These are phyloP conservation scores for Polia nebulosa DNA, from an alignment of 2,888 invertebrate genomes.

Conservation along the genomic window DNA sequence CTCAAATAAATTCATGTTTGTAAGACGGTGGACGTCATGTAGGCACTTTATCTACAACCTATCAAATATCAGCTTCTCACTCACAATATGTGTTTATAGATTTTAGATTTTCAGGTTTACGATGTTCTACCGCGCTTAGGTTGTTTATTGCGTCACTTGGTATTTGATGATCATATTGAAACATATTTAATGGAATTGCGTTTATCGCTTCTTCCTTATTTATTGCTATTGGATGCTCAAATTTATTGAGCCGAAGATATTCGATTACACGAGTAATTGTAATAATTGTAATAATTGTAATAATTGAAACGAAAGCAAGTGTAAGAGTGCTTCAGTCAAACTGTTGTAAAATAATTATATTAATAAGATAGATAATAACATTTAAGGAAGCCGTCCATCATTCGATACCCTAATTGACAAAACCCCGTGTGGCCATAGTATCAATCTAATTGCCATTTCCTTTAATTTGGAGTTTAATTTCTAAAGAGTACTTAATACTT, in stretches of 20 bases:
- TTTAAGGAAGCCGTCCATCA: conserved; percentile 61
- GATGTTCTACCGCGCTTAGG: conserved; percentile 19
- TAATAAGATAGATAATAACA: conserved; percentile 45
- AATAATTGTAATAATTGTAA: conserved; percentile 17
- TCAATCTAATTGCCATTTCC: conserved; percentile 60
- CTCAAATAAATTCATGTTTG: conserved; percentile 77
- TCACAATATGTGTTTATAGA: conserved; percentile 35
- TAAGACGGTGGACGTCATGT: conserved; percentile 68
- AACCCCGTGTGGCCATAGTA: conserved; percentile 43
- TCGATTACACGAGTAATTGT: conserved; percentile 17
- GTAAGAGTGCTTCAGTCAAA: conserved; percentile 6
- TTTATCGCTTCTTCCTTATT: conserved; percentile 33
- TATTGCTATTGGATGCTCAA: conserved; percentile 20
- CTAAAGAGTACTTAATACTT: conserved; percentile 49
- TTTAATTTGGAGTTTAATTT: conserved; percentile 56
- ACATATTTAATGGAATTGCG: conserved; percentile 15
- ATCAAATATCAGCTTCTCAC: conserved; percentile 31
- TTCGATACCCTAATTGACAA: conserved; percentile 46
- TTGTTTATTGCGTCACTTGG: conserved; percentile 22
- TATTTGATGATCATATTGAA: conserved; percentile 39
- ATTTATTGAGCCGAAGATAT: conserved; percentile 4
- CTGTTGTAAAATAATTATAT: conserved; percentile 21
- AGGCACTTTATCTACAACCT: conserved; percentile 42
- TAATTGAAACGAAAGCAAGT: conserved; percentile 24
- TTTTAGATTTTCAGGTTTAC: conserved; percentile 43